Evolutionary conservation across 1,140 invertebrate species (phyloP).

Genomic region (Cataglyphis hispanica): DNA sequence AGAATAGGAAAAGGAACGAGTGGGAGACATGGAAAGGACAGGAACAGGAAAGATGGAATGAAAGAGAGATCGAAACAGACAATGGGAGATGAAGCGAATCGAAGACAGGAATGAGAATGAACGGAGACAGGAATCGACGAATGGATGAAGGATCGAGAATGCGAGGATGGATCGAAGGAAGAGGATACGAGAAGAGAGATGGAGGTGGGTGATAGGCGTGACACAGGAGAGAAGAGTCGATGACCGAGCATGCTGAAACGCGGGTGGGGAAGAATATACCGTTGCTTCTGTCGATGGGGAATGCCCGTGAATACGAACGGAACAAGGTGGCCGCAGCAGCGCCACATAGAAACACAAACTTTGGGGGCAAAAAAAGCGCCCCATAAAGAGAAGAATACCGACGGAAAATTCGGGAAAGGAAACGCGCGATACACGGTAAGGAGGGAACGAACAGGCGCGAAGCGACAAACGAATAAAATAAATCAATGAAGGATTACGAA

Average conservation of each 20-base stretch:
- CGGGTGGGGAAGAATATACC: slow-evolving; percentile 82
- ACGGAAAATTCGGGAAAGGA: not conserved
- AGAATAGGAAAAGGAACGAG: slow-evolving; percentile 24
- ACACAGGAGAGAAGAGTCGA: slow-evolving; percentile 64
- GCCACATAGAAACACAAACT: slow-evolving; percentile 12
- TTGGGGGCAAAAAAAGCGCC: no score
- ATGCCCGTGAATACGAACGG: slow-evolving; percentile 77
- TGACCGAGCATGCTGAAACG: slow-evolving; percentile 46
- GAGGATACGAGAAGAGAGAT: slow-evolving; percentile 16
- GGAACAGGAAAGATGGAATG: slow-evolving; percentile 77
- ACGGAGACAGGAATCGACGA: no score
- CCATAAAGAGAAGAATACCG: no score
- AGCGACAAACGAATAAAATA: slow-evolving; percentile 56
- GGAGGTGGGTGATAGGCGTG: slow-evolving; percentile 61
- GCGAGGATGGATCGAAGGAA: slow-evolving; percentile 11
- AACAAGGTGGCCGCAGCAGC: slow-evolving; percentile 67
- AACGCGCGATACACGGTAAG: slow-evolving; percentile 65
- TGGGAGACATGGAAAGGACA: not conserved
- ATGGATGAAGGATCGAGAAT: no score
- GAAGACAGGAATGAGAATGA: no score
- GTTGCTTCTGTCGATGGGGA: slow-evolving; percentile 84
- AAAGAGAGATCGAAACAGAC: no score
- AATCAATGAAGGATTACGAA: slow-evolving; percentile 29
- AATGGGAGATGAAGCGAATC: no score
- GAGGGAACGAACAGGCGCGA: slow-evolving; percentile 69